Evolutionary conservation across 1,140 invertebrate genomes (phyloP), one percentile per base, ranked within the genome.

Genomic region (Nixonia krombeini): DNA sequence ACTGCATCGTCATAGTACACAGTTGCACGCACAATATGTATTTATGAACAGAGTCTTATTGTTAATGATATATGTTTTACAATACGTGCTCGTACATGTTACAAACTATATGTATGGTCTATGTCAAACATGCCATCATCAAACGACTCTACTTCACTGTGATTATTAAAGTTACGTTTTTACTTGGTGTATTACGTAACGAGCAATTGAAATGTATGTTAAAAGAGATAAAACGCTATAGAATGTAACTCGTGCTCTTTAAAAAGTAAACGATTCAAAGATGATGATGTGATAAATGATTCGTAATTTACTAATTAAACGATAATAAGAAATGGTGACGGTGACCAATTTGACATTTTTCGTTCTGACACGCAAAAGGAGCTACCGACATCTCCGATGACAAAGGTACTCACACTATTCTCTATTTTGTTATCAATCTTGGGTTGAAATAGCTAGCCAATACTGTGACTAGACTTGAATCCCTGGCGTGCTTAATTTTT

Each of bases 291-390:
- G 64, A 65, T 66, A 76, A 78, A 57, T 76, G 53, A 72, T 75
- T 73, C 69, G 73, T 81, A 81, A 76, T 78, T 71, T 80, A 84
- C 72, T 69, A 77, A 76, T 73, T 72, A 77, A 78, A 80, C 69
- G 79, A 82, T 76, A 76, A 73, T 70, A 44, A 62, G n/a, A 70
- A 85, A 85, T 85, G 84, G 84, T 84, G 78, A 85, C 84, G 81
- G 83, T 85, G 83, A 85, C 83, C 83, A 85, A 85, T 85, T 85
- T 85, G 81, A 85, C 82, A 81, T 85, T 85, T 85, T 85, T 85
- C 83, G 83, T 85, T 85, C 81, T 85, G 83, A 85, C 83, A 85
- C 82, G 83, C 84, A 85, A 84, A 85, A 85, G 84, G 84, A 85
- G 81, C 84, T 85, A 81, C 81, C 81, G 77, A 84, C 84, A 82